Percentiles rank a stretch among this genome's conserved stretches.
phyloP scores from a whole-genome alignment of 2,797 vertebrate genomes.

The Allobates femoralis region DNA sequence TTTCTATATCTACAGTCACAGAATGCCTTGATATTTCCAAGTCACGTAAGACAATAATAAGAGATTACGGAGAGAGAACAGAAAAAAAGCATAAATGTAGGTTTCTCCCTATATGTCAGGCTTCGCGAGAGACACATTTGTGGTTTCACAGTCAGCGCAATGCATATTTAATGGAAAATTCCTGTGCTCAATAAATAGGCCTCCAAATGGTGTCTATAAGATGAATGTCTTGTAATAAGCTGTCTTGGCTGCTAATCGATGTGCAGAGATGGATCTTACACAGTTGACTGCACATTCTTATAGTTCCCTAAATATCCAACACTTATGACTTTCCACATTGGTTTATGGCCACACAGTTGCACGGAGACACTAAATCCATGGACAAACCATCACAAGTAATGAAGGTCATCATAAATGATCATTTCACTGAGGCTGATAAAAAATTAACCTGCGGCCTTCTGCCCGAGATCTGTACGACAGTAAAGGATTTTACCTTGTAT shows the following conservation, averaged over 20 bases:
- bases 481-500: slow-evolving; percentile 21
- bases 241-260: neutral
- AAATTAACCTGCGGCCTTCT: slow-evolving; percentile 2
- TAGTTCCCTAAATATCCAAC: neutral
- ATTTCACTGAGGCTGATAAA: neutral
- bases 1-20: neutral
- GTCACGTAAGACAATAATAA: neutral
- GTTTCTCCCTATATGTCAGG: neutral
- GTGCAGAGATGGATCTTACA: neutral
- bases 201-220: neutral
- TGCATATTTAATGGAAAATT: slow-evolving; percentile 8
- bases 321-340: neutral
- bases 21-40: neutral
- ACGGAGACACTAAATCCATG: slow-evolving; percentile 9
- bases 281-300: slow-evolving; percentile 10
- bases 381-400: slow-evolving; percentile 9
- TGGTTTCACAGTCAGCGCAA: slow-evolving; percentile 4
- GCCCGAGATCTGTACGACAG: neutral
- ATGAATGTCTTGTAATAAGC: neutral
- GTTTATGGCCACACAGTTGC: neutral
- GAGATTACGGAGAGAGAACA: neutral
- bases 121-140: neutral
- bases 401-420: neutral
- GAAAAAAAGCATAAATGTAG: neutral
- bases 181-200: neutral